phyloP scores from a whole-genome alignment of 1,140 invertebrate species.

The Halictus rubicundus region DNA sequence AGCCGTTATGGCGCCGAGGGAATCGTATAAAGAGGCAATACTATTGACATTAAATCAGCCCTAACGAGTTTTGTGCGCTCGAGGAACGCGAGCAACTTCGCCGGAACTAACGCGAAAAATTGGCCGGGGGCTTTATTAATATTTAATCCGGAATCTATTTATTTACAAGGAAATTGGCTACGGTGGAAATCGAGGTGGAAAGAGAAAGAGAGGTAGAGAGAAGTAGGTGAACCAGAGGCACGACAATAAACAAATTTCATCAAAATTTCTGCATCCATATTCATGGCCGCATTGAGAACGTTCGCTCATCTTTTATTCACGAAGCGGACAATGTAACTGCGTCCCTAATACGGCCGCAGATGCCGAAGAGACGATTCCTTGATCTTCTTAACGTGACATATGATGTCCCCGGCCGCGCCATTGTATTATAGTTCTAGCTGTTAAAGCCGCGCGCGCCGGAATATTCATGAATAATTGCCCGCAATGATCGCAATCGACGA shows the following conservation, averaged over 20 bases:
- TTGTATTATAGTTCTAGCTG: not conserved
- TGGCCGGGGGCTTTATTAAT: not conserved
- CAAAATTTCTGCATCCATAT: constrained; percentile 37
- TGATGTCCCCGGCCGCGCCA: not conserved
- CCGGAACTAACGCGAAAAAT: not conserved
- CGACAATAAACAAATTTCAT: constrained; percentile 25
- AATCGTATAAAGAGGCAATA: not conserved
- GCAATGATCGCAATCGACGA: not conserved
- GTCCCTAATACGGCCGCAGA: not conserved
- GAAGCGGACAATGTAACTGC: not conserved
- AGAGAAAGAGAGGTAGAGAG: not conserved
- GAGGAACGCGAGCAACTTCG: not conserved
- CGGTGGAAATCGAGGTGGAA: not conserved
- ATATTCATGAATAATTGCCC: not conserved
- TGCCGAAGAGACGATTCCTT: not conserved
- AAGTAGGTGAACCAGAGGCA: not conserved
- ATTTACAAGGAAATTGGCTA: not conserved
- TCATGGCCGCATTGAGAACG: not conserved
- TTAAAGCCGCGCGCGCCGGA: not conserved
- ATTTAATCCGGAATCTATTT: not conserved
- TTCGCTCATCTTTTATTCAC: constrained; percentile 40
- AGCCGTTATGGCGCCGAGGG: not conserved
- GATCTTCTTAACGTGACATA: not conserved
- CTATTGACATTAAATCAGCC: not conserved
- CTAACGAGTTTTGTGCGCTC: not conserved